Conservation (phyloP, 2,797 vertebrate genomes). For the Enteromius argenteus region DNA sequence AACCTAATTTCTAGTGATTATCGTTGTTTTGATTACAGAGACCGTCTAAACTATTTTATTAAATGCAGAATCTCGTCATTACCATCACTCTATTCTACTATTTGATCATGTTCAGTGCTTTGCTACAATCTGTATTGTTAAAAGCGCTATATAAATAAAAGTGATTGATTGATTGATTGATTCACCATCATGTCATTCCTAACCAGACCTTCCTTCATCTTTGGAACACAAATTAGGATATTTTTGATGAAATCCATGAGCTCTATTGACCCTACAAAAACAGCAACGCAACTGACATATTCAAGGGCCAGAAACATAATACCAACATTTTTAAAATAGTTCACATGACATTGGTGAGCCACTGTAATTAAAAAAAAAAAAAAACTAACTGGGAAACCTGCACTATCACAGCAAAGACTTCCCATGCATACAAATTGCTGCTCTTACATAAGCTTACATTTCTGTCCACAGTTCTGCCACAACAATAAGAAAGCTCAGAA, state of each 20-base stretch:
- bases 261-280: not conserved
- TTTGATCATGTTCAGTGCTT: no score
- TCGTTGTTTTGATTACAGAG: no score
- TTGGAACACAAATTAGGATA: not conserved
- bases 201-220: not conserved
- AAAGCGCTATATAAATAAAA: no score
- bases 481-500: conserved; percentile 98
- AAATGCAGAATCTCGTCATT: no score
- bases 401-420: not conserved
- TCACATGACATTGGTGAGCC: not conserved
- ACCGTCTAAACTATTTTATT: no score
- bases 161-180: no score
- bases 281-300: not conserved
- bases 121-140: no score
- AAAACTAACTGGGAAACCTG: not conserved
- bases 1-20: no score
- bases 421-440: not conserved
- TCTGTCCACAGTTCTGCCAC: conserved; percentile 89
- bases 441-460: not conserved
- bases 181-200: not conserved
- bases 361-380: not conserved
- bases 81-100: no score
- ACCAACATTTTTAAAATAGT: not conserved
- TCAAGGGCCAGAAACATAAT: not conserved
- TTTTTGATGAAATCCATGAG: not conserved